Evolutionary conservation across 1,140 invertebrate species (phyloP).

Genomic region (Oncopeltus fasciatus): DNA sequence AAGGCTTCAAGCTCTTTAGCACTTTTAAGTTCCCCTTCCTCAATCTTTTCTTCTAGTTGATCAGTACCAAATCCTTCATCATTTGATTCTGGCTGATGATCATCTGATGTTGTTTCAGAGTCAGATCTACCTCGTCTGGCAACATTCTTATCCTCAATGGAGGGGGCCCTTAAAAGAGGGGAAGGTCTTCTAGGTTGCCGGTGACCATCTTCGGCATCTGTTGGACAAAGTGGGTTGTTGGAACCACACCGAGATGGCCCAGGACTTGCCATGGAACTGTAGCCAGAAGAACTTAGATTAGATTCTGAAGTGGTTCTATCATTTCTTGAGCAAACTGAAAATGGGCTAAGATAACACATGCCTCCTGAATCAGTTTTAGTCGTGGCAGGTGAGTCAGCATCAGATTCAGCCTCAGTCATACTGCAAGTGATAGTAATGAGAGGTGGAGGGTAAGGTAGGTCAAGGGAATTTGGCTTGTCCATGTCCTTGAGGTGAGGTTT

Average conservation of each 20-base stretch:
- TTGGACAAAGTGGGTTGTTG: slow-evolving; percentile 55
- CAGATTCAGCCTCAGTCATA: slow-evolving; percentile 56
- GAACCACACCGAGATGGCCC: slow-evolving; percentile 60
- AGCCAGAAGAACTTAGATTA: slow-evolving; percentile 66
- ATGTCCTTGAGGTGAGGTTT: slow-evolving; percentile 33
- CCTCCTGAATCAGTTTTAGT: slow-evolving; percentile 26
- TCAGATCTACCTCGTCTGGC: slow-evolving; percentile 42
- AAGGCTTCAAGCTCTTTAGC: slow-evolving; percentile 49
- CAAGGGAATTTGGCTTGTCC: slow-evolving; percentile 45
- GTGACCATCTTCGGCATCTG: slow-evolving; percentile 46
- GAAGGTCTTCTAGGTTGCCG: slow-evolving; percentile 32
- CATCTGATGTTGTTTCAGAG: slow-evolving; percentile 51
- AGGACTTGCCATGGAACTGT: slow-evolving; percentile 64
- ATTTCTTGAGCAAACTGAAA: slow-evolving; percentile 48
- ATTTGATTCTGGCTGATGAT: slow-evolving; percentile 48
- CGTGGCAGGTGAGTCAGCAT: slow-evolving; percentile 35
- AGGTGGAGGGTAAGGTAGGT: slow-evolving; percentile 47
- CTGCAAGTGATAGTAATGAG: slow-evolving; percentile 59
- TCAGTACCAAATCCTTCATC: slow-evolving; percentile 31
- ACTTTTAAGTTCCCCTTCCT: slow-evolving; percentile 43
- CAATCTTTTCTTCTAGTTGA: slow-evolving; percentile 45
- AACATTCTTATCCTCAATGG: slow-evolving; percentile 29
- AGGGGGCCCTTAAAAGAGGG: slow-evolving; percentile 36
- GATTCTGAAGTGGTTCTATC: slow-evolving; percentile 61
- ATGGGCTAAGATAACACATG: slow-evolving; percentile 60